phyloP scores from a whole-genome alignment of 2,888 invertebrate species.

The Drosophila ezoana region DNA sequence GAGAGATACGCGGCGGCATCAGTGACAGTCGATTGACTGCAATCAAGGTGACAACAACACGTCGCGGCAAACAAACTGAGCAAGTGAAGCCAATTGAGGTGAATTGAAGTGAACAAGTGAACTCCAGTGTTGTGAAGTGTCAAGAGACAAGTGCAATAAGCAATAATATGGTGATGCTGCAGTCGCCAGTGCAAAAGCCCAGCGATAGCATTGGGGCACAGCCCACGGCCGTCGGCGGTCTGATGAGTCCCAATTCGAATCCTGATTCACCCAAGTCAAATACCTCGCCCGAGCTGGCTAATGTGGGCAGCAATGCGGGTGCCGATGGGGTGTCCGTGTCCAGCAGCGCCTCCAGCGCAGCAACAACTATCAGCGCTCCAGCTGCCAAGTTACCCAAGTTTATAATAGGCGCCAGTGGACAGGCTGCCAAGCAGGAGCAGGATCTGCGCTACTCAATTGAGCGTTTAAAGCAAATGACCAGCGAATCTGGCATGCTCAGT shows the following conservation, averaged over 20 bases:
- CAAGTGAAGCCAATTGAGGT: constrained; percentile 28
- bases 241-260: constrained; percentile 84
- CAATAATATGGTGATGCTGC: constrained; percentile 85
- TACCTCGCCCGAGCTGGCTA: constrained; percentile 77
- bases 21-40: constrained; percentile 83
- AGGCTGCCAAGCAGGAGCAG: constrained; percentile 70
- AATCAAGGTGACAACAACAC: constrained; percentile 80
- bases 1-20: constrained; percentile 64
- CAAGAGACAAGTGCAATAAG: constrained; percentile 22
- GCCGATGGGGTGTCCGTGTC: constrained; percentile 22
- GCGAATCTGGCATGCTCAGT: constrained; percentile 81
- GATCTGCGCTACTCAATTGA: constrained; percentile 83
- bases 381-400: constrained; percentile 79
- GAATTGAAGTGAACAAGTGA: constrained; percentile 19
- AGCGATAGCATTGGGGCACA: constrained; percentile 64
- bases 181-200: constrained; percentile 81
- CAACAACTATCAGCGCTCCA: constrained; percentile 36
- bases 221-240: constrained; percentile 74
- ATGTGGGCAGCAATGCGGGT: constrained; percentile 31
- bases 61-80: constrained; percentile 46
- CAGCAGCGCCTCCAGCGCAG: constrained; percentile 34
- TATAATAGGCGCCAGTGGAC: constrained; percentile 65
- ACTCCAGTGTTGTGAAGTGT: constrained; percentile 16
- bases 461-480: constrained; percentile 83
- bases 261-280: constrained; percentile 85